Base-by-base conservation (phyloP, 2,797 vertebrate genomes). In the Capromys pilorides region DNA sequence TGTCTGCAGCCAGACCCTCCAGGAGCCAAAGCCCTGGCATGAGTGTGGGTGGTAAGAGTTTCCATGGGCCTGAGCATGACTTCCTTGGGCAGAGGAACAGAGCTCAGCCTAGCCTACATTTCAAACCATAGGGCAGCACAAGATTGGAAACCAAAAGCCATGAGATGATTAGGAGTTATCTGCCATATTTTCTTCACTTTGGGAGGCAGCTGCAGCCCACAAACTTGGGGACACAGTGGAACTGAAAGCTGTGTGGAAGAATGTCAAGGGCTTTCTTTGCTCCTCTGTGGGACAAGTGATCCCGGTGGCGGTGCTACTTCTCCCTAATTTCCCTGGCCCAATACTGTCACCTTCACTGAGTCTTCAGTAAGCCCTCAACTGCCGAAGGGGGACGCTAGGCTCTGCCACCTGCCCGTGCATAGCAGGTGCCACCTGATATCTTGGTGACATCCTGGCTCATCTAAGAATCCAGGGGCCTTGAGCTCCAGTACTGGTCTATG, bases 111-210 rank as follows among this genome's bases (percentile, higher is more conserved):
- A 45, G 26, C 49, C 93, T 83, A 12, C 41, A 61, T 59, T 86
- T 88, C 95, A 96, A 93, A 95, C 92, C 96, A 91, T 92, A 73
- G 84, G 77, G 12, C 3, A 10, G 39, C 36, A 21, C 78, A 84
- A 41, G 80, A 83, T 75, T 88, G 77, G 78, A 88, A 90, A 62
- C 90, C 88, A 79, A 86, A 73, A 96, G 86, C 96, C 96, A 82
- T 90, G 28, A 28, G 88, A 90, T 28, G 77, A 18, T 73, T 62
- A 89, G 45, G 90, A 95, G 75, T 59, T 80, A 57, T 73, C 81
- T 80, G 57, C 26, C 21, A 49, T 57, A 8, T 94, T 92, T 86
- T 84, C 71, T 66, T 4, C 75, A n/a, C 71, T 61, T 45, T 28
- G 54, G 62, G 77, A 92, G 51, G 36, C 78, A 59, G 49, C 39